Conservation (phyloP, 1,140 invertebrate genomes). For the Drosophila truncata region DNA sequence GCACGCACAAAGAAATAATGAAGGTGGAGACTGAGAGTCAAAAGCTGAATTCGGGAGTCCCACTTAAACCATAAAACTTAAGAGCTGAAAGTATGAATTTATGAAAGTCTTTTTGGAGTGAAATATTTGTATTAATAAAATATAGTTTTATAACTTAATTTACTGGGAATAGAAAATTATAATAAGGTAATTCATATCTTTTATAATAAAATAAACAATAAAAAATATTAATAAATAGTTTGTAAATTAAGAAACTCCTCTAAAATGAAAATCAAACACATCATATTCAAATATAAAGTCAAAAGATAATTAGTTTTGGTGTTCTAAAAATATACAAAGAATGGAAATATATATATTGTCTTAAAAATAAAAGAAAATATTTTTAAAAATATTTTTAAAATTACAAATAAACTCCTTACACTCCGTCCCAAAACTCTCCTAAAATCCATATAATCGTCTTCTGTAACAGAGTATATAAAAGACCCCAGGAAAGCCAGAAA, state of each 20-base stretch:
- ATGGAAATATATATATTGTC: background rate
- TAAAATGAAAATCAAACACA: background rate
- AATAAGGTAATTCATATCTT: background rate
- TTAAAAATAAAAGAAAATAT: background rate
- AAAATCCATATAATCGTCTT: too few species aligned
- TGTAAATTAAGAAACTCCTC: too few species aligned
- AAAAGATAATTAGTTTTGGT: background rate
- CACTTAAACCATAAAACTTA: background rate
- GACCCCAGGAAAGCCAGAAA: slow-evolving; percentile 22
- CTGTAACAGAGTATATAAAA: background rate
- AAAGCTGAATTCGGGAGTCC: slow-evolving; percentile 4
- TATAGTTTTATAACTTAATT: background rate
- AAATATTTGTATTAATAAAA: background rate
- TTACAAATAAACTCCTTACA: background rate
- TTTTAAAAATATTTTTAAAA: background rate
- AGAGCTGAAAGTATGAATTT: background rate
- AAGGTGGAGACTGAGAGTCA: slow-evolving; percentile 5
- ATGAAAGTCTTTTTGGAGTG: background rate
- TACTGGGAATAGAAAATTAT: background rate
- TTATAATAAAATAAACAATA: background rate
- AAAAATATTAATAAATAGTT: background rate
- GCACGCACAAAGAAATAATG: slow-evolving; percentile 59
- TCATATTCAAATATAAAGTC: background rate
- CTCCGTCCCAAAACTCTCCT: background rate
- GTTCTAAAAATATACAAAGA: background rate